phyloP scores from a whole-genome alignment of 2,113 vertebrate genomes.

The Vimba vimba region DNA sequence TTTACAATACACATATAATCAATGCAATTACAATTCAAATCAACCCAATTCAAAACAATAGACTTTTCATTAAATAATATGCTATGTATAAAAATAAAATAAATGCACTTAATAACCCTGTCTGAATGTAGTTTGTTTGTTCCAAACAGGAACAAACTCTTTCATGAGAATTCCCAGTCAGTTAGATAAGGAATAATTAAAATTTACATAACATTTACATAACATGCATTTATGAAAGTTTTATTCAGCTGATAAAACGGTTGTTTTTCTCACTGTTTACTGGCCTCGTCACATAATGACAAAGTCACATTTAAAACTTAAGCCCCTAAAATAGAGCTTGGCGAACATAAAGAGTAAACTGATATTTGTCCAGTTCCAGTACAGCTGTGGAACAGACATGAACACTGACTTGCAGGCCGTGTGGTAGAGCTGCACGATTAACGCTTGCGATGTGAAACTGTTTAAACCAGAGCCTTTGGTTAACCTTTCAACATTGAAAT shows the following conservation, averaged over 20 bases:
- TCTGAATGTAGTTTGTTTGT: not conserved
- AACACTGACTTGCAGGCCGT: not conserved
- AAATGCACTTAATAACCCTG: constrained; percentile 8
- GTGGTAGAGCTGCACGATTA: too few species aligned
- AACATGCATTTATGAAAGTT: constrained; percentile 11
- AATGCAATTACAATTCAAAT: not conserved
- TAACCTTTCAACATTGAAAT: too few species aligned
- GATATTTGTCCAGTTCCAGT: not conserved
- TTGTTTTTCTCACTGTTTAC: not conserved
- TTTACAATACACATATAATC: constrained; percentile 15
- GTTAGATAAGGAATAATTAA: not conserved
- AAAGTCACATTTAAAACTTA: not conserved
- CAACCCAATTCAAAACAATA: constrained; percentile 8
- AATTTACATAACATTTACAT: not conserved
- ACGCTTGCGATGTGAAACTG: too few species aligned
- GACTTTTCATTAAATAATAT: constrained; percentile 23
- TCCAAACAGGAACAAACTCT: not conserved
- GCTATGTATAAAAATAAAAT: constrained; percentile 22
- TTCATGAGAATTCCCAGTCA: not conserved
- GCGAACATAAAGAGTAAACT: not conserved
- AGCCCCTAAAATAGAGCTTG: not conserved
- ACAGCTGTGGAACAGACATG: not conserved
- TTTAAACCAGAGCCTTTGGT: too few species aligned
- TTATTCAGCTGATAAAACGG: not conserved
- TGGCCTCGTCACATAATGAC: not conserved